Base-by-base conservation (phyloP, 2,888 invertebrate genomes). In the Phasia obesa region DNA sequence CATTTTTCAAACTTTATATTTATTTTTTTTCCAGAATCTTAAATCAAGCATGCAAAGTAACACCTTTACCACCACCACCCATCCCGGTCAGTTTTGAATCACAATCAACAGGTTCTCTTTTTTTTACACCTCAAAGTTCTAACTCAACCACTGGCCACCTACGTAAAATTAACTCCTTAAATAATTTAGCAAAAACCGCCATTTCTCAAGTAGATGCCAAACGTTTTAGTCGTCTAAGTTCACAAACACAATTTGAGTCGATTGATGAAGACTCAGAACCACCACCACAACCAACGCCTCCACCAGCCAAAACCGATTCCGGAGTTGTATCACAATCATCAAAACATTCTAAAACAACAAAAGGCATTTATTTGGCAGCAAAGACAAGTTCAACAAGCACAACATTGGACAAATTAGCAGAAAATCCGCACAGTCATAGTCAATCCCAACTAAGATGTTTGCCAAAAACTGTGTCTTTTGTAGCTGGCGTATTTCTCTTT, bases 401-500 rank as follows among this genome's bases (percentile, higher is more conserved):
- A n/a, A 13, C 71, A 15, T 19, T 71, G 4, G 67, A 76, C 23
- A 60, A 51, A 64, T 49, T 81, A 5, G 7, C 38, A 6, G 70
- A 70, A 62, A 38, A 47, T 53, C 44, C 59, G 11, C 17, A 25
- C 2, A 38, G 19, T 23, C n/a, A n/a, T n/a, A 62, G 21, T 25
- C 25, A 44, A n/a, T 35, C 13, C 9, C 51, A 57, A 38, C 15
- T 42, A 42, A 84, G 84, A 25, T 35, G 82, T 21, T 73, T 88
- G 31, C 91, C 91, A 0, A 87, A 86, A 15, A 90, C 90, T 23
- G 84, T 89, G 2, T 90, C 91, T 0, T 88, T 91, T 75, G 88
- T 91, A 4, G 91, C 91, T 0, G 91, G 91, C 0, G 85, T 87
- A 42, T 91, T 91, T 67, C 77, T 87, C 0, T 84, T 91, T 0